Base-by-base conservation (phyloP, 1,140 invertebrate genomes). In the Oedothorax gibbosus region DNA sequence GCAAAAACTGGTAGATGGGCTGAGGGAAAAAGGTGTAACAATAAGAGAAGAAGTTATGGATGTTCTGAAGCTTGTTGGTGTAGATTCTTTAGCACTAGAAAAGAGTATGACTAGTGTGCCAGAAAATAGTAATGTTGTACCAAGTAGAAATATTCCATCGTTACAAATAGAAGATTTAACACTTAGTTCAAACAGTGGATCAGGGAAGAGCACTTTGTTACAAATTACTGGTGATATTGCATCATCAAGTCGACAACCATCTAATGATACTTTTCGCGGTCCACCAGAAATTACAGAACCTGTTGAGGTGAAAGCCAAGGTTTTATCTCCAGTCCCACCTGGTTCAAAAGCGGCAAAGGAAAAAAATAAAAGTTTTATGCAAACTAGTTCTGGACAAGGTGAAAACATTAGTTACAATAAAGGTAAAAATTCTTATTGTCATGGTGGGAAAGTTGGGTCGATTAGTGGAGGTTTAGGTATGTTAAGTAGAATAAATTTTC, bases 321-420 rank as follows among this genome's bases (percentile, higher is more conserved):
- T 57, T 57, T 57, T 15, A 57, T 15, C 56, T 57, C 56, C 56
- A 57, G 56, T 10, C 15, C 15, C 56, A 57, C 56, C 56, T 57
- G 56, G 56, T 57, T 57, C 56, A 57, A 57, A 57, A 57, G 56
- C 56, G 56, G 56, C 56, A 57, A 57, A 57, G n/a, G n/a, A n/a
- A n/a, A n/a, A n/a, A 10, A 57, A 15, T 15, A 57, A 57, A 57
- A 15, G 56, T 57, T 57, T 57, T 57, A 57, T 57, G 56, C 56
- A 57, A 57, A 57, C 8, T 57, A 57, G 15, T 57, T 57, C 9
- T 57, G 56, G 56, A 57, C 56, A 57, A 57, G 56, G 56, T 57
- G 56, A 15, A 57, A 57, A 57, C 9, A 10, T 15, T 57, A 10
- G 15, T 57, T 57, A 57, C 15, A 57, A n/a, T n/a, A n/a, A n/a